Evolutionary conservation across 2,888 invertebrate species (phyloP), one percentile per base, ranked within the genome.

Genomic region (Leucoma salicis): DNA sequence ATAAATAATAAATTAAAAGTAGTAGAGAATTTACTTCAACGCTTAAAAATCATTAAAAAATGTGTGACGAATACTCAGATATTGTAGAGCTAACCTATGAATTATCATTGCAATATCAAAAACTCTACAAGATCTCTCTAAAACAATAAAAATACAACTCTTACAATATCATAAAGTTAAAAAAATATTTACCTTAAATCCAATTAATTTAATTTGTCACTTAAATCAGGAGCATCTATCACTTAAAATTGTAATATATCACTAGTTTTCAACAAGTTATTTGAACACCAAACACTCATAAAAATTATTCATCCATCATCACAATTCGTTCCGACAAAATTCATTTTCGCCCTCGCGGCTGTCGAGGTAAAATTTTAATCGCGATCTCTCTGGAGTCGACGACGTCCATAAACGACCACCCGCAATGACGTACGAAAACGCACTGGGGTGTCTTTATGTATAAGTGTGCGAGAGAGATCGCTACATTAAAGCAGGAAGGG

Each of bases 371-470:
- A 44, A 35, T 39, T 53, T 58, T 57, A 47, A 53, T 57, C 50
- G 62, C 64, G 63, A 66, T 63, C 63, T 63, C 60, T 49, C 46
- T 39, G 49, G 49, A 52, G 37, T 55, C 43, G 24, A 28, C 34
- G 31, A 31, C 12, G 14, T 27, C 52, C 38, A 49, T 36, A 48
- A 49, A 50, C 78, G 72, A 67, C 70, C 64, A 45, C 12, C 42
- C 66, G 45, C 53, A 50, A 45, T 59, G 63, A 63, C 34, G 40
- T 59, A 57, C 68, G 54, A 63, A 68, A 76, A 72, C 78, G 77
- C 79, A 84, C 83, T 84, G 76, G 69, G 68, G 69, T 70, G 57
- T 51, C 55, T 63, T 48, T 51, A 63, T 59, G 63, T 62, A 53
- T 57, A 58, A 46, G 49, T 42, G 73, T 54, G 73, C 38, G 69